phyloP scores from a whole-genome alignment of 1,140 invertebrate species.

The Drosophila busckii region DNA sequence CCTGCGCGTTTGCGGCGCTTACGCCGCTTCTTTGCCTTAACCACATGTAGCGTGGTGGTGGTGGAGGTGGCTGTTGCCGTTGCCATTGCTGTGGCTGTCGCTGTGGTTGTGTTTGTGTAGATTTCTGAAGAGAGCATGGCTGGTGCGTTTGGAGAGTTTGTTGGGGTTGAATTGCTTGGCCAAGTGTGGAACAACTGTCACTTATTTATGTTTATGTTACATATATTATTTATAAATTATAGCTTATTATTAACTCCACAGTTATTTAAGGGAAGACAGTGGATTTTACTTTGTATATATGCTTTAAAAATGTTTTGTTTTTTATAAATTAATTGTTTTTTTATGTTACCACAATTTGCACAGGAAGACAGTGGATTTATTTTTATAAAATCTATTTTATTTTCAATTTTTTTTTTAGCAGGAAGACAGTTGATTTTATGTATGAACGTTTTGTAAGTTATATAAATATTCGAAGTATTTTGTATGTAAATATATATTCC shows the following conservation, averaged over 20 bases:
- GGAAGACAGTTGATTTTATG: constrained; percentile 12
- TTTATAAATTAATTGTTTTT: neutral
- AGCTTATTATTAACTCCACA: neutral
- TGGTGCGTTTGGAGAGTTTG: constrained; percentile 11
- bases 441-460: neutral
- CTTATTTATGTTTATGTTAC: neutral
- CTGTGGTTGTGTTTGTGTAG: constrained; percentile 47
- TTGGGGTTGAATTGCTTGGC: constrained; percentile 2
- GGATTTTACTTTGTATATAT: neutral
- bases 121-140: constrained; percentile 66
- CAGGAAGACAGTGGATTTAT: constrained; percentile 35
- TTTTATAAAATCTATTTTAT: neutral
- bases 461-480: neutral
- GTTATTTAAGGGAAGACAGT: constrained; percentile 6
- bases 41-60: constrained; percentile 37
- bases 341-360: constrained; percentile 7
- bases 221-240: constrained; percentile 3
- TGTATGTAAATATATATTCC: neutral
- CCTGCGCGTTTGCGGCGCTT: constrained; percentile 66
- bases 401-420: neutral
- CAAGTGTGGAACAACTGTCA: neutral
- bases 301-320: neutral
- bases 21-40: constrained; percentile 62
- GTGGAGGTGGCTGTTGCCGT: constrained; percentile 28
- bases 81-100: constrained; percentile 7